Conservation (phyloP, 2,113 vertebrate genomes). For the Takifugu flavidus region DNA sequence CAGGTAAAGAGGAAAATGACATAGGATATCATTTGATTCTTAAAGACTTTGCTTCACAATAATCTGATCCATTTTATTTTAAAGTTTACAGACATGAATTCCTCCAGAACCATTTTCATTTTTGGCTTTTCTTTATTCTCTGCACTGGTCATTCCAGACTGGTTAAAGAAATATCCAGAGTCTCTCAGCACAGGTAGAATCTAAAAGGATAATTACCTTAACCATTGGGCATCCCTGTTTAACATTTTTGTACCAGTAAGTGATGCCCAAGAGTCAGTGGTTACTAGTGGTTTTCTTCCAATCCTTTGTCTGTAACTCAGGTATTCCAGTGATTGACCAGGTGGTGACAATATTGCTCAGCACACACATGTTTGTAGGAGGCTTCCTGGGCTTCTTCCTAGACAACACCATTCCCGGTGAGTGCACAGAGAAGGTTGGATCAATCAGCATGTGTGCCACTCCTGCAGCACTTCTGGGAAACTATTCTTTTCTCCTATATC, state of each 20-base stretch:
- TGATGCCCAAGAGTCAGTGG: too few species aligned
- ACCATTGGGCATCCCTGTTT: too few species aligned
- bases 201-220: not conserved
- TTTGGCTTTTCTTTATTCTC: slow-evolving; percentile 92
- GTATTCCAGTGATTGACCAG: slow-evolving; percentile 85
- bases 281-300: too few species aligned
- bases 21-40: not conserved
- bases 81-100: slow-evolving; percentile 93
- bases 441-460: not conserved
- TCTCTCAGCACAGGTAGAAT: slow-evolving; percentile 81
- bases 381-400: slow-evolving; percentile 85
- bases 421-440: not conserved
- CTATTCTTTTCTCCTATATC: too few species aligned
- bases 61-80: slow-evolving; percentile 10
- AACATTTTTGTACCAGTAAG: too few species aligned
- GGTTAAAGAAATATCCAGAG: slow-evolving; percentile 79
- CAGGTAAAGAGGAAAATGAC: slow-evolving; percentile 75
- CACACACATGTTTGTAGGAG: slow-evolving; percentile 92
- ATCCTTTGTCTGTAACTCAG: slow-evolving; percentile 57
- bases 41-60: not conserved
- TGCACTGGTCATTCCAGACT: slow-evolving; percentile 84
- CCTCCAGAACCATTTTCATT: slow-evolving; percentile 90
- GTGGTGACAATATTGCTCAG: slow-evolving; percentile 86
- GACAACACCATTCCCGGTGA: slow-evolving; percentile 95
- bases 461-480: not conserved